phyloP scores from a whole-genome alignment of 2,888 invertebrate genomes.

The Tromatobia lineatoria region DNA sequence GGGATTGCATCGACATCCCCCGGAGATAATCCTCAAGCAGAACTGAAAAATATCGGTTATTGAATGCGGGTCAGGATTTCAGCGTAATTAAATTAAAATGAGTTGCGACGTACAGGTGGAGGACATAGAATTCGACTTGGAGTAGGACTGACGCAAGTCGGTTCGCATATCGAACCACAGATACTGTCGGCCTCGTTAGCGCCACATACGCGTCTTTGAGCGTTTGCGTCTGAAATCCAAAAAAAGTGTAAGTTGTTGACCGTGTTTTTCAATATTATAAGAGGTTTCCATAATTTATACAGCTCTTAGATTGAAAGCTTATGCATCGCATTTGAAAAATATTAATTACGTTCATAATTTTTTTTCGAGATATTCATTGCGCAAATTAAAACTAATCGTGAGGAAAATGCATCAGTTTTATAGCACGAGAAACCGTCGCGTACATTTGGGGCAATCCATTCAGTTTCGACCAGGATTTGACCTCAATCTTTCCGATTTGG shows the following conservation, averaged over 20 bases:
- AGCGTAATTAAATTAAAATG: too few relatives aligned
- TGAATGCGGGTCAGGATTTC: background rate
- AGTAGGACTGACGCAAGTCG: background rate
- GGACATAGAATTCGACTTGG: background rate
- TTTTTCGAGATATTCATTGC: too few relatives aligned
- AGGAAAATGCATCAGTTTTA: too few relatives aligned
- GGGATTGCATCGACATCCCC: conserved; percentile 28
- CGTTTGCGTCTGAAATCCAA: conserved; percentile 1
- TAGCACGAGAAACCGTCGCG: too few relatives aligned
- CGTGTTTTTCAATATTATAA: background rate
- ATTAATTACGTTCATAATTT: too few relatives aligned
- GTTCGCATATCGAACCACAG: background rate
- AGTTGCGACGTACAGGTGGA: background rate
- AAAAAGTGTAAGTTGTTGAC: background rate
- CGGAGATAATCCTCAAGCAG: background rate
- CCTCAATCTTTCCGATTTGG: too few relatives aligned
- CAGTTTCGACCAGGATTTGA: too few relatives aligned
- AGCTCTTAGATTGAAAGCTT: too few relatives aligned
- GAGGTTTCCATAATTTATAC: too few relatives aligned
- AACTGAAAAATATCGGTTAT: background rate
- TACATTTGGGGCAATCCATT: too few relatives aligned
- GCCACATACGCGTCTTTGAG: background rate
- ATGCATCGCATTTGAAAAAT: too few relatives aligned
- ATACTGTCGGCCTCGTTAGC: background rate
- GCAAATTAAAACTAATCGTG: too few relatives aligned